A percentile compares a stretch with the other conserved stretches of the same genome.
phyloP scores from a whole-genome alignment of 1,140 invertebrate genomes.

The Drosophila watanabei region DNA sequence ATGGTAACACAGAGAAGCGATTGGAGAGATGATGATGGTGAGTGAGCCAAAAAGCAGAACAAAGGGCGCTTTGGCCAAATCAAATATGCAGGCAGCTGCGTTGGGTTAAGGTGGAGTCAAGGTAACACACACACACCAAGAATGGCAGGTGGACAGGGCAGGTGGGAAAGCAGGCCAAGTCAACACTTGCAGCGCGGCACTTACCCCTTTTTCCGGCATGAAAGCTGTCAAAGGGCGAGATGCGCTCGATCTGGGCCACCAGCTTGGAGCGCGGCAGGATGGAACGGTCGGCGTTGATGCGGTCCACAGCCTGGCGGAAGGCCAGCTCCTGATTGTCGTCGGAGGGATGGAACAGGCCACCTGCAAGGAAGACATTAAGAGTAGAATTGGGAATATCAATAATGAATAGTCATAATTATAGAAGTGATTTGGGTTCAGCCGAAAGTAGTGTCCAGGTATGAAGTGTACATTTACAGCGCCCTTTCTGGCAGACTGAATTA shows the following conservation, averaged over 20 bases:
- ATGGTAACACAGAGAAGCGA: neutral
- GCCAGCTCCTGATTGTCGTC: slow-evolving; percentile 91
- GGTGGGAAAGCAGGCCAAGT: slow-evolving; percentile 20
- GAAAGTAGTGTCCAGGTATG: neutral
- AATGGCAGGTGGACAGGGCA: neutral
- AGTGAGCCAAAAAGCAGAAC: neutral
- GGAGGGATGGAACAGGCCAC: slow-evolving; percentile 94
- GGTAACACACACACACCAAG: slow-evolving; percentile 1
- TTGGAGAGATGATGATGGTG: neutral
- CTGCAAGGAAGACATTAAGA: slow-evolving; percentile 85
- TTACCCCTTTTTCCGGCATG: slow-evolving; percentile 96
- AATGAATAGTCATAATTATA: neutral
- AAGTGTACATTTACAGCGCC: neutral
- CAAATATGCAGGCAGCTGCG: slow-evolving; percentile 36
- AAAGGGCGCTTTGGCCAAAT: slow-evolving; percentile 6
- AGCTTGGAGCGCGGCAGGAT: slow-evolving; percentile 93
- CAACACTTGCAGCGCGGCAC: slow-evolving; percentile 27
- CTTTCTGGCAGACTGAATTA: neutral
- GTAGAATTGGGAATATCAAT: neutral
- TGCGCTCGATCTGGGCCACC: slow-evolving; percentile 93
- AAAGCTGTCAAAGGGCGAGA: slow-evolving; percentile 96
- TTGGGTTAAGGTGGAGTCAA: slow-evolving; percentile 34
- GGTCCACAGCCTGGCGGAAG: slow-evolving; percentile 95
- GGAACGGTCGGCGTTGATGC: slow-evolving; percentile 93
- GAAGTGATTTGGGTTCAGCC: neutral